Conservation (phyloP, 2,888 invertebrate genomes). For the Choristoneura rosaceana region DNA sequence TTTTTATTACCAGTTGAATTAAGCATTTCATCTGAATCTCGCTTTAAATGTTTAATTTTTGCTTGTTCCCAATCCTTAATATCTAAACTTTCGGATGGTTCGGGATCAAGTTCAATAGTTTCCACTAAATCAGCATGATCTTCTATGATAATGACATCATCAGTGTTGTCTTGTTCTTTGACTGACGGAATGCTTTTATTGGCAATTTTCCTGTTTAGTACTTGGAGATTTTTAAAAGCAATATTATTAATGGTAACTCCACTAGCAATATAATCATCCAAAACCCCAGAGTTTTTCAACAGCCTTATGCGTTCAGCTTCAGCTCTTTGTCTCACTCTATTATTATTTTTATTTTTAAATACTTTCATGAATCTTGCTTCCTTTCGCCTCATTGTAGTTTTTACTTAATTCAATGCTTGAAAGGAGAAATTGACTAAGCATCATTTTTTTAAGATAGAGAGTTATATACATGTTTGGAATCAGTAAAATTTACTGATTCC, state of each 20-base stretch:
- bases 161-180: neutral
- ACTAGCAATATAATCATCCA: slow-evolving; percentile 12
- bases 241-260: neutral
- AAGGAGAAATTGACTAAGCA: too few species aligned
- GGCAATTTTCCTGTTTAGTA: neutral
- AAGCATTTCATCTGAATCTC: neutral
- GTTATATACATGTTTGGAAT: too few species aligned
- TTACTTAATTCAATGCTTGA: neutral
- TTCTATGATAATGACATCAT: neutral
- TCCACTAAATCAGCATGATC: neutral
- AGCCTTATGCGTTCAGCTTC: neutral
- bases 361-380: neutral
- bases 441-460: too few species aligned
- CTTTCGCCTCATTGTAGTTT: neutral
- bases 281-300: slow-evolving; percentile 1
- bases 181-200: neutral
- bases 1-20: neutral
- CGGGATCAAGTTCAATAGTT: neutral
- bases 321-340: neutral
- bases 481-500: too few species aligned
- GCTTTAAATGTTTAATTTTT: neutral
- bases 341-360: neutral
- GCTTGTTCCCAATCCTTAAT: neutral
- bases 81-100: neutral
- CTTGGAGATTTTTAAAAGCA: slow-evolving; percentile 6